Base-by-base conservation (phyloP, 2,797 vertebrate genomes). In the Lerista edwardsae region DNA sequence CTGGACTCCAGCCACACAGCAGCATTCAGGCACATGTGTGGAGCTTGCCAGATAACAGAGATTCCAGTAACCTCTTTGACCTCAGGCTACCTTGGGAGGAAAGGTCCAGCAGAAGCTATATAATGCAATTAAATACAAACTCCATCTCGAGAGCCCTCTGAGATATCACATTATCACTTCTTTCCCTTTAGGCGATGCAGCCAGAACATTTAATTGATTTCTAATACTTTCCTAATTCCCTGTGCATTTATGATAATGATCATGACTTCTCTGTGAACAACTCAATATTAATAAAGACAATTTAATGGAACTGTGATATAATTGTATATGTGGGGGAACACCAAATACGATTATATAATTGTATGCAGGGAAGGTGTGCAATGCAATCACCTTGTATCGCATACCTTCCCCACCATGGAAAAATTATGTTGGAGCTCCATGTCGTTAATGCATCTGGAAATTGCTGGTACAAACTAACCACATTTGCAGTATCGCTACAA, bases 61-160 rank as follows among this genome's bases (percentile, higher is more conserved):
- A 87, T 81, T 86, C 79, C 79, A 86, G 78, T 80, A 84, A 77
- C 34, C 17, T 41, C 44, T 76, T 51, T 77, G 73, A 76, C 77
- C 76, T 80, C 80, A 80, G 29, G 23, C 72, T 80, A 34, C 57
- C 59, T 44, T 71, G 34, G 71, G 64, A 65, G 67, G 21, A 79
- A 44, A 86, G 27, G 71, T 62, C 76, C 47, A 29, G 84, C 17
- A 25, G 39, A 89, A 79, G 67, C 31, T 83, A 29, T 75, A 51
- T 67, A 88, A 67, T 61, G 78, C 31, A 27, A 0, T 47, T 31
- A 41, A 89, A 72, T 34, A 17, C 68, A 68, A 55, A 55, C n/a
- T 67, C 9, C 25, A 84, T 65, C 3, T 74, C 14, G n/a, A 82
- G 71, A 86, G 55, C 21, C 31, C 4, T 67, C 77, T 31, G 29